These are phyloP conservation scores for Potamilus streckersoni DNA, from an alignment of 1,140 invertebrate species.

Conservation along the genomic window DNA sequence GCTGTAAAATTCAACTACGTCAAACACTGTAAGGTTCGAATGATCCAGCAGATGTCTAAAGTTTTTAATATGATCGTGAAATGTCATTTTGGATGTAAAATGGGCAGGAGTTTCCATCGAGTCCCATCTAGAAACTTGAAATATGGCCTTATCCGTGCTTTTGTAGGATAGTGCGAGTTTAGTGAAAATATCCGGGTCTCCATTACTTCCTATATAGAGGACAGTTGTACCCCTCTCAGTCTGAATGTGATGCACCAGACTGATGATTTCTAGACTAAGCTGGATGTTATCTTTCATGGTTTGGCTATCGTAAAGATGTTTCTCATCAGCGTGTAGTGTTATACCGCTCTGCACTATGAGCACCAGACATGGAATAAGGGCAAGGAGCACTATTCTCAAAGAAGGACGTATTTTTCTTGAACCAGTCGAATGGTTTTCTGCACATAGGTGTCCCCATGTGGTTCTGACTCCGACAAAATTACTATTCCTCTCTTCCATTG, in stretches of 20 bases:
- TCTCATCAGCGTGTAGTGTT: no score
- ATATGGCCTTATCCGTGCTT: slow-evolving; percentile 26
- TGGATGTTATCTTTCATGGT: slow-evolving; percentile 2
- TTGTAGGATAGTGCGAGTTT: slow-evolving; percentile 18
- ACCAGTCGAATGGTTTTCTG: no score
- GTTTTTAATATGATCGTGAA: slow-evolving; percentile 19
- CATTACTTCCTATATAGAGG: slow-evolving; percentile 40
- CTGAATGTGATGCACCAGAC: slow-evolving; percentile 45
- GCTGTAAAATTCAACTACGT: slow-evolving; percentile 43
- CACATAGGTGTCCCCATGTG: no score
- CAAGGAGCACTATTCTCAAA: no score
- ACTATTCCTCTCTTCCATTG: no score
- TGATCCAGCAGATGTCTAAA: slow-evolving; percentile 11
- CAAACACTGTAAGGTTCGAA: slow-evolving; percentile 25
- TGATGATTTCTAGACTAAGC: slow-evolving; percentile 36
- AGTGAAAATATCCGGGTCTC: slow-evolving; percentile 1
- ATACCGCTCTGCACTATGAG: no score
- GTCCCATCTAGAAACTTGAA: neutral
- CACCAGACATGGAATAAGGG: no score
- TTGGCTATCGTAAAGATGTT: neutral
- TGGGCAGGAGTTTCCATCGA: neutral
- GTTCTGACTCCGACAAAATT: no score
- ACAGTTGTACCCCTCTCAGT: slow-evolving; percentile 46
- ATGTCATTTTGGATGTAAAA: slow-evolving; percentile 3
- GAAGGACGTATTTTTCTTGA: no score